Percentiles rank a stretch among this genome's conserved stretches.
These are phyloP conservation scores for Hedychridium roseum DNA, from an alignment of 2,888 invertebrate genomes.

Conservation along the genomic window DNA sequence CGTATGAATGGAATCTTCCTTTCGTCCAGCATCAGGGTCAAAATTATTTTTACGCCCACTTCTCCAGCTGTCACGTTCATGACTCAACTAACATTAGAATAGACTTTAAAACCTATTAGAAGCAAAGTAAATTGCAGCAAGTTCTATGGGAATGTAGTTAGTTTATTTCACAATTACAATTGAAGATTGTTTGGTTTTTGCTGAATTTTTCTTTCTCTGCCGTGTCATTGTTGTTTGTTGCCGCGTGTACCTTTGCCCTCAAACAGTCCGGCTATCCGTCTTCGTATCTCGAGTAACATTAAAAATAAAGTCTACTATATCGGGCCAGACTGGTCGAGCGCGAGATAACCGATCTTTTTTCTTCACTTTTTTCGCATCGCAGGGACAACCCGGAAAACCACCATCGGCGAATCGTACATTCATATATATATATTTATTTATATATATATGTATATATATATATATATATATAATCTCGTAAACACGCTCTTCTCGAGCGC, in stretches of 20 bases:
- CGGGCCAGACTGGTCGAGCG: slow-evolving; percentile 15
- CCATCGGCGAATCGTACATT: slow-evolving; percentile 8
- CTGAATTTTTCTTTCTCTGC: neutral
- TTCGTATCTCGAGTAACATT: slow-evolving; percentile 48
- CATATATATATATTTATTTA: slow-evolving; percentile 11
- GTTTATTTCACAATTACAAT: no score
- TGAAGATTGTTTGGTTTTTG: neutral
- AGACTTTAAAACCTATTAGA: no score
- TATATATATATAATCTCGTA: slow-evolving; percentile 11
- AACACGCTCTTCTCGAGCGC: neutral
- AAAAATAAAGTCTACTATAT: slow-evolving; percentile 57
- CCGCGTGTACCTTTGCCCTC: slow-evolving; percentile 14
- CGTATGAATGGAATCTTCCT: neutral
- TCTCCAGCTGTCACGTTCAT: no score
- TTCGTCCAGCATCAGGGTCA: neutral
- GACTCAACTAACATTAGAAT: no score
- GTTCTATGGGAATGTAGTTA: no score
- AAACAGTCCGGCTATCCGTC: slow-evolving; percentile 23
- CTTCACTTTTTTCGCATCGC: neutral
- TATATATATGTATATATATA: slow-evolving; percentile 11
- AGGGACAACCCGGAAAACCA: slow-evolving; percentile 1
- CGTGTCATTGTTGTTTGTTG: slow-evolving; percentile 6
- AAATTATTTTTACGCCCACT: no score
- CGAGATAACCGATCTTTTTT: slow-evolving; percentile 3
- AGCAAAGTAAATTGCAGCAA: no score